These are phyloP conservation scores for Agonopterix alstromeriana DNA, from an alignment of 2,888 invertebrate species.

Conservation along the genomic window DNA sequence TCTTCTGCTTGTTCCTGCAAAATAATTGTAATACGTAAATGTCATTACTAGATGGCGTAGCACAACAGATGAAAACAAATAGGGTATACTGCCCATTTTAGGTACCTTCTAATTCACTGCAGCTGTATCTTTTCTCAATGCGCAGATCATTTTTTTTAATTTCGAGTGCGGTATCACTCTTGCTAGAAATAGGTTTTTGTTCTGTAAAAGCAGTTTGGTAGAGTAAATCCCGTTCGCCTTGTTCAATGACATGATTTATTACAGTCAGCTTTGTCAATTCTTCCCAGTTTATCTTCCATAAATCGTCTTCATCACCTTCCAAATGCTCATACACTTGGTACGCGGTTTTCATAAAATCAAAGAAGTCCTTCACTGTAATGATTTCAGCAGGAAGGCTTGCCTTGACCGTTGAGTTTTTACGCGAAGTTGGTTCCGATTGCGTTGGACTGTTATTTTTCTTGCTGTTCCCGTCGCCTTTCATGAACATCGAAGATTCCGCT, in stretches of 20 bases:
- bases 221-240: slow-evolving; percentile 62
- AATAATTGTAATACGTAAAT: not conserved
- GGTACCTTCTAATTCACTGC: slow-evolving; percentile 59
- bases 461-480: slow-evolving; percentile 34
- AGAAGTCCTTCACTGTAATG: slow-evolving; percentile 82
- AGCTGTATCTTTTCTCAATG: slow-evolving; percentile 51
- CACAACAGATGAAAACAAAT: not conserved
- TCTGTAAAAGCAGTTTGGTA: slow-evolving; percentile 43
- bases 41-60: slow-evolving; percentile 19
- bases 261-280: slow-evolving; percentile 68
- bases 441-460: slow-evolving; percentile 33
- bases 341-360: slow-evolving; percentile 84
- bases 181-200: slow-evolving; percentile 48
- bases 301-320: slow-evolving; percentile 60
- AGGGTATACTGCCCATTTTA: too few relatives aligned
- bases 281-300: slow-evolving; percentile 68
- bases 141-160: slow-evolving; percentile 29
- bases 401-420: slow-evolving; percentile 36
- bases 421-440: slow-evolving; percentile 32
- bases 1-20: slow-evolving; percentile 39
- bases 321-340: slow-evolving; percentile 79
- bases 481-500: slow-evolving; percentile 56
- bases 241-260: slow-evolving; percentile 65
- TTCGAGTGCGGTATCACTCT: slow-evolving; percentile 54
- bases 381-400: slow-evolving; percentile 68